phyloP scores from a whole-genome alignment of 2,888 invertebrate species.

The Apodemia zela region DNA sequence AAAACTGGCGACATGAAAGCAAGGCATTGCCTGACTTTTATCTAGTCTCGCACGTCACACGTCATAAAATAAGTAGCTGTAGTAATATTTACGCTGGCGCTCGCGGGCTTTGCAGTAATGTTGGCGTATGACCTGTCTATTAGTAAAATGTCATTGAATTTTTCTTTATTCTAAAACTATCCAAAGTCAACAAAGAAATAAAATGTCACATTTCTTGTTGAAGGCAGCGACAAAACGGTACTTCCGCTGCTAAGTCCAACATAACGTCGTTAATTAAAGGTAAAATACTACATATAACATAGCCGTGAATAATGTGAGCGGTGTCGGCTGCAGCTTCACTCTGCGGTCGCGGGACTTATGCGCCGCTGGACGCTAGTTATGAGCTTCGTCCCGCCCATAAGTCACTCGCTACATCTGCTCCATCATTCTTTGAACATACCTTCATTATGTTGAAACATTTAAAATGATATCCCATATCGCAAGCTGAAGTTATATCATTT shows the following conservation, averaged over 20 bases:
- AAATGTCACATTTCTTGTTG: not conserved
- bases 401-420: constrained; percentile 61
- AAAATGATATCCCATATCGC: not conserved
- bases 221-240: constrained; percentile 26
- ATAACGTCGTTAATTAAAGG: constrained; percentile 39
- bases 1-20: too few relatives aligned
- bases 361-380: constrained; percentile 66
- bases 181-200: too few relatives aligned
- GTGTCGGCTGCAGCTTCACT: constrained; percentile 45
- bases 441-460: constrained; percentile 40
- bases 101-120: too few relatives aligned
- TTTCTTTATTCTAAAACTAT: too few relatives aligned
- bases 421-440: constrained; percentile 50
- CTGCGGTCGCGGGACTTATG: constrained; percentile 71
- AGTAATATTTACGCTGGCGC: too few relatives aligned
- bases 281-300: constrained; percentile 41
- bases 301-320: constrained; percentile 55
- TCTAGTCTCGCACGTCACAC: too few relatives aligned
- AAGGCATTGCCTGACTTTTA: too few relatives aligned
- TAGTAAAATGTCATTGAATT: too few relatives aligned
- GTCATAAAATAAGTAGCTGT: too few relatives aligned
- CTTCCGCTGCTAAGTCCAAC: constrained; percentile 31
- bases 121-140: too few relatives aligned
- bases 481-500: constrained; percentile 5
- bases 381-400: constrained; percentile 56